Evolutionary conservation across 2,888 invertebrate genomes (phyloP).

Genomic region (Eupithecia dodoneata): DNA sequence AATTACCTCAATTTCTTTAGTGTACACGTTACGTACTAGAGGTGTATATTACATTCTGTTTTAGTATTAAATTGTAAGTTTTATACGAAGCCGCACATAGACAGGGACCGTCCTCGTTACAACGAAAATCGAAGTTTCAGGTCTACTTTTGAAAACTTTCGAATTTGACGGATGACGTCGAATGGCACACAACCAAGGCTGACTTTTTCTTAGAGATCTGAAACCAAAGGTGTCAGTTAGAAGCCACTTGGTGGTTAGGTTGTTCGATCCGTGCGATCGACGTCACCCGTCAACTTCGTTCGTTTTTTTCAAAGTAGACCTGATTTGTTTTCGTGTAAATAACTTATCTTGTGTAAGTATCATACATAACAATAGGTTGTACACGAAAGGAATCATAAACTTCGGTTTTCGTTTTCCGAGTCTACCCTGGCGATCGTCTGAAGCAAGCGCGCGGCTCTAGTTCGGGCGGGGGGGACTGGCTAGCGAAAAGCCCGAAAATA

Average conservation of each 20-base stretch:
- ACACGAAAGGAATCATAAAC: neutral
- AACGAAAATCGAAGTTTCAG: neutral
- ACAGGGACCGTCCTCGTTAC: conserved; percentile 34
- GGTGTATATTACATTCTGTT: conserved; percentile 72
- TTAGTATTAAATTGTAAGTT: conserved; percentile 75
- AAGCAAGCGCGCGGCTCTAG: conserved; percentile 33
- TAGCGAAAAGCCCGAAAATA: conserved; percentile 1
- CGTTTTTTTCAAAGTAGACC: too few relatives aligned
- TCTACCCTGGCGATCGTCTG: conserved; percentile 50
- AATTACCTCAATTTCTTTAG: conserved; percentile 84
- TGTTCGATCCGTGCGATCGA: too few relatives aligned
- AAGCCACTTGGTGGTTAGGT: too few relatives aligned
- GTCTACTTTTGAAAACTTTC: too few relatives aligned
- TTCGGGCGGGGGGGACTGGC: neutral
- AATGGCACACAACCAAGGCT: too few relatives aligned
- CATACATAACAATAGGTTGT: too few relatives aligned
- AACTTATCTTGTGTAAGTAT: too few relatives aligned
- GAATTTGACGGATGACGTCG: too few relatives aligned
- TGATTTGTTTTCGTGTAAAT: too few relatives aligned
- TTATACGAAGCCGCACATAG: conserved; percentile 66
- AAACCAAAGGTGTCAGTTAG: too few relatives aligned
- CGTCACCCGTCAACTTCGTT: too few relatives aligned
- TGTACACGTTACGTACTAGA: conserved; percentile 71
- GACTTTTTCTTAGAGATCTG: too few relatives aligned
- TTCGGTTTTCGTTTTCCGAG: neutral